Evolutionary conservation across 2,888 invertebrate species (phyloP), one percentile per base, ranked within the genome.

Genomic region (Athrips mouffetella): DNA sequence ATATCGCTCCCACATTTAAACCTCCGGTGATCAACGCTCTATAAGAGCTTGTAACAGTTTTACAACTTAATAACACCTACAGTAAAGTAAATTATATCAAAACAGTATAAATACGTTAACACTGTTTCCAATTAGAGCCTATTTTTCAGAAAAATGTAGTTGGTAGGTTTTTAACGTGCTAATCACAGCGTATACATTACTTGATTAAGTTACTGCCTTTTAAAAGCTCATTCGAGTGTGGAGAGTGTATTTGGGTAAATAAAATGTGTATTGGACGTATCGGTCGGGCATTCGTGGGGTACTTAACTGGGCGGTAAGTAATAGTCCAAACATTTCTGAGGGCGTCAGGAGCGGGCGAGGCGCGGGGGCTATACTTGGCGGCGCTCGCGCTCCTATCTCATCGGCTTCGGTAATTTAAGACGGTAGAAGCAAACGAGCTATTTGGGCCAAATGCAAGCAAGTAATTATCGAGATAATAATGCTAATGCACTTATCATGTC

Each of bases 391-490:
- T 31, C 11, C 63, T 80, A 79, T 31, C 11, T 63, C 79, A 79
- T 78, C 77, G 69, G 60, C 67, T 68, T 67, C 65, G 69, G 76
- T 81, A 82, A 83, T 80, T 80, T 77, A 81, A 85, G 77, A 79
- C 74, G 72, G 76, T 79, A 67, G 75, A 77, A 70, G 76, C 80
- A 68, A 77, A 72, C 70, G 61, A 73, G 79, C 76, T 82, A 84
- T 86, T 87, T 78, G 79, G 86, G 80, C 77, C 81, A 84, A 87
- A 86, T 85, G 83, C 84, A 84, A 76, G 80, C 78, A 78, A 85
- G 84, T 86, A 88, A 88, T 88, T 86, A 85, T 83, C 71, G 78
- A 84, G 87, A 87, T 87, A 87, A 84, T 85, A 87, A 88, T 88
- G 87, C 85, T 87, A 87, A 87, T 87, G 86, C 85, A 86, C 85